A percentile compares a stretch with the other conserved stretches of the same genome.
phyloP scores from a whole-genome alignment of 2,888 invertebrate species.

The Agriopis marginaria region DNA sequence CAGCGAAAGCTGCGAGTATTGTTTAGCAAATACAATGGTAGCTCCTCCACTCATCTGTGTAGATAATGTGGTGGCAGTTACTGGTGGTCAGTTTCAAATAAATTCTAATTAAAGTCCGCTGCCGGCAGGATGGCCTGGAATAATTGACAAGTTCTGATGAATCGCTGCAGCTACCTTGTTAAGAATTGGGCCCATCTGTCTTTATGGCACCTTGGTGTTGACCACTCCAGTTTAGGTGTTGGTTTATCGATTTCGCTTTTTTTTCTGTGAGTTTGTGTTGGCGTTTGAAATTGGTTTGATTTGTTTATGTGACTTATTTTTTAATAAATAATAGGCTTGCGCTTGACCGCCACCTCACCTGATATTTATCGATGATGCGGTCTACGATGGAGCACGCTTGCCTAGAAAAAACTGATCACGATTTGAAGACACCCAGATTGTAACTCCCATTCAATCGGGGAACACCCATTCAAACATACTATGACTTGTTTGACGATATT shows the following conservation, averaged over 20 bases:
- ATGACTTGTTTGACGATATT: no score
- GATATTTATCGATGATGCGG: no score
- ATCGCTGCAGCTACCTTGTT: conserved; percentile 80
- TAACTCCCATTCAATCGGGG: no score
- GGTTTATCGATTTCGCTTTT: conserved; percentile 23
- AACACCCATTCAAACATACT: no score
- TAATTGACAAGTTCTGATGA: conserved; percentile 85
- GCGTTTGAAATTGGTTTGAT: conserved; percentile 1
- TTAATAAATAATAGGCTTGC: no score
- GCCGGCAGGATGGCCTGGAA: conserved; percentile 61
- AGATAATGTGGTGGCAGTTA: conserved; percentile 3
- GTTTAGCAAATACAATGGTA: not conserved
- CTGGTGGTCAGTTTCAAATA: conserved; percentile 64
- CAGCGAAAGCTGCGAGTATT: not conserved
- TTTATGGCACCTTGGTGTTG: conserved; percentile 25
- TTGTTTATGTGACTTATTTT: not conserved
- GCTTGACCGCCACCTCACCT: no score
- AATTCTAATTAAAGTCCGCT: conserved; percentile 82
- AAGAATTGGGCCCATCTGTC: conserved; percentile 52
- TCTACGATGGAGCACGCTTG: no score
- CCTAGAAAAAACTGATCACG: no score
- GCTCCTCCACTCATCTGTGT: not conserved
- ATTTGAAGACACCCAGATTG: no score
- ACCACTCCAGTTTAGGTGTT: conserved; percentile 1
- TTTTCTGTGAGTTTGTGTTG: conserved; percentile 9